Conservation (phyloP, 2,797 vertebrate species). For the Gastrophryne carolinensis region DNA sequence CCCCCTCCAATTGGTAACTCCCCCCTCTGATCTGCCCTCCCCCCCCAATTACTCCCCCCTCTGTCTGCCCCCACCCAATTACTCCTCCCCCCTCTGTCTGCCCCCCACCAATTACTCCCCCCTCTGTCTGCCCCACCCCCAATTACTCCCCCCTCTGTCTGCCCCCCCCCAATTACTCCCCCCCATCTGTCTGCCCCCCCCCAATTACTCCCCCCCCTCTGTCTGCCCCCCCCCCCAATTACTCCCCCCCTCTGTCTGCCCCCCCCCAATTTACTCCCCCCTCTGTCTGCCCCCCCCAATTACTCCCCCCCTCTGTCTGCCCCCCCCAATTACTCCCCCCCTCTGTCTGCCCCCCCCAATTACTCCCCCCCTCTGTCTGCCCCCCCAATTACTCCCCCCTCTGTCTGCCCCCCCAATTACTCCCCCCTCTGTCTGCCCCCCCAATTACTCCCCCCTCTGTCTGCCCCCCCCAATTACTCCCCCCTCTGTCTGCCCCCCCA, state of each 20-base stretch:
- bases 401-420: neutral
- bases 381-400: rapidly evolving
- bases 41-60: neutral
- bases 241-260: neutral
- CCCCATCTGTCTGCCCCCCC: neutral
- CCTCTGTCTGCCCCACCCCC: no score
- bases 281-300: neutral
- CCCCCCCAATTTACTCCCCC: neutral
- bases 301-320: neutral
- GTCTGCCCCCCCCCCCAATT: neutral
- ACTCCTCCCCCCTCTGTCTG: neutral
- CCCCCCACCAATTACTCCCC: neutral
- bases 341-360: neutral
- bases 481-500: neutral
- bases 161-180: neutral
- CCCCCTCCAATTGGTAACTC: no score
- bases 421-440: neutral
- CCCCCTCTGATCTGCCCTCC: neutral
- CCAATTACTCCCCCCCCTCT: neutral
- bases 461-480: neutral
- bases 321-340: constrained; percentile 71
- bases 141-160: neutral
- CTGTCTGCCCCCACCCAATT: neutral
- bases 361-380: rapidly evolving
- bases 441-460: neutral